Evolutionary conservation across 2,888 invertebrate species (phyloP).

Genomic region (Leptinotarsa haldemani): DNA sequence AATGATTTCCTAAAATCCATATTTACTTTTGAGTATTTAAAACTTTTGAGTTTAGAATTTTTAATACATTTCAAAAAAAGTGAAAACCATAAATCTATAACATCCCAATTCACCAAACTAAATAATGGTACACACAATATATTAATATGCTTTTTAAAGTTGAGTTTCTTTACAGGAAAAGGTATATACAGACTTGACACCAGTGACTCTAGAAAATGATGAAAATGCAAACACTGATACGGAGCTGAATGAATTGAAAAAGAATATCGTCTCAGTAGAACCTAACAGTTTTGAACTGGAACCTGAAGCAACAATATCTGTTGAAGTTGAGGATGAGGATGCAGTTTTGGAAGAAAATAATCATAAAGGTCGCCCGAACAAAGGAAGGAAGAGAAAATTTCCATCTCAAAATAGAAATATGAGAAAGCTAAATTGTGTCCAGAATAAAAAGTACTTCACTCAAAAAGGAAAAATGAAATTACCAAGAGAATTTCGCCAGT

Average conservation of each 20-base stretch:
- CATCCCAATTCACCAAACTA: slow-evolving; percentile 6
- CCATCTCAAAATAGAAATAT: slow-evolving; percentile 13
- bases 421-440: slow-evolving; percentile 12
- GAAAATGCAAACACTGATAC: slow-evolving; percentile 14
- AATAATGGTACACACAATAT: slow-evolving; percentile 6
- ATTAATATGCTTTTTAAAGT: slow-evolving; percentile 13
- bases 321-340: slow-evolving; percentile 8
- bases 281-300: slow-evolving; percentile 10
- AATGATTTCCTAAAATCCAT: slow-evolving; percentile 13
- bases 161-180: slow-evolving; percentile 15
- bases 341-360: slow-evolving; percentile 16
- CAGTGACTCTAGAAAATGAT: slow-evolving; percentile 14
- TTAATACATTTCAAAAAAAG: slow-evolving; percentile 7
- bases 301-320: slow-evolving; percentile 14
- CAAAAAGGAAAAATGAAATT: slow-evolving; percentile 10
- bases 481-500: slow-evolving; percentile 10
- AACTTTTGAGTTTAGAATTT: slow-evolving; percentile 1
- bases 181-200: slow-evolving; percentile 14
- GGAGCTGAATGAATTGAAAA: slow-evolving; percentile 11
- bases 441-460: slow-evolving; percentile 13
- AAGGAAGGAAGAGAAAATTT: slow-evolving; percentile 23
- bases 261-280: slow-evolving; percentile 6
- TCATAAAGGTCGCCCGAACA: slow-evolving; percentile 20
- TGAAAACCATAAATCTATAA: slow-evolving; percentile 6
- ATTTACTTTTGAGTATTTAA: slow-evolving; percentile 12